phyloP scores from a whole-genome alignment of 2,797 vertebrate genomes.

The Neosilurus hyrtlii region DNA sequence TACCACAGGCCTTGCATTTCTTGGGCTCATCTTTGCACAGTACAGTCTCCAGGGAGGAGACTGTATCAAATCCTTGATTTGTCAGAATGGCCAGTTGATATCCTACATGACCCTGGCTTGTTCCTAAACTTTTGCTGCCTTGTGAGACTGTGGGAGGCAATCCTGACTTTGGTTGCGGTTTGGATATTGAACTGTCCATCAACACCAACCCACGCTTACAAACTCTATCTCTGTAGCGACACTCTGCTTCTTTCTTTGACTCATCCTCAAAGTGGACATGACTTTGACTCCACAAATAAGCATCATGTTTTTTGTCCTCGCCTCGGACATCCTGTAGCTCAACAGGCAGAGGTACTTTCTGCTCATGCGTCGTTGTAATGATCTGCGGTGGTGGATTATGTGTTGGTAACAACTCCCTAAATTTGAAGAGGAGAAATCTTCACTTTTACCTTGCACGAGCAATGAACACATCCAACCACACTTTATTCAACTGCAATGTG shows the following conservation, averaged over 20 bases:
- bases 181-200: slow-evolving; percentile 61
- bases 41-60: slow-evolving; percentile 48
- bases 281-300: slow-evolving; percentile 70
- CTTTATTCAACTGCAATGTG: no score
- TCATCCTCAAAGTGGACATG: slow-evolving; percentile 89
- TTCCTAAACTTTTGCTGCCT: slow-evolving; percentile 51
- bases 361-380: slow-evolving; percentile 60
- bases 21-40: slow-evolving; percentile 68
- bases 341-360: slow-evolving; percentile 53
- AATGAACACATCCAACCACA: no score
- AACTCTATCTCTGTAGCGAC: slow-evolving; percentile 81
- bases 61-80: slow-evolving; percentile 60
- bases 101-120: slow-evolving; percentile 33
- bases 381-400: slow-evolving; percentile 36
- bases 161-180: slow-evolving; percentile 61
- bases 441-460: no score
- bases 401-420: slow-evolving; percentile 46
- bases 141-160: slow-evolving; percentile 57
- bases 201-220: slow-evolving; percentile 75
- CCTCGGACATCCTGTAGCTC: slow-evolving; percentile 62
- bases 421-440: slow-evolving; percentile 12
- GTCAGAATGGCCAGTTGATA: slow-evolving; percentile 58
- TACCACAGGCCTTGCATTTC: slow-evolving; percentile 82
- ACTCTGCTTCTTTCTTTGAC: slow-evolving; percentile 82
- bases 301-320: slow-evolving; percentile 62